Conservation (phyloP, 2,888 invertebrate species). For the Synanthedon vespiformis region DNA sequence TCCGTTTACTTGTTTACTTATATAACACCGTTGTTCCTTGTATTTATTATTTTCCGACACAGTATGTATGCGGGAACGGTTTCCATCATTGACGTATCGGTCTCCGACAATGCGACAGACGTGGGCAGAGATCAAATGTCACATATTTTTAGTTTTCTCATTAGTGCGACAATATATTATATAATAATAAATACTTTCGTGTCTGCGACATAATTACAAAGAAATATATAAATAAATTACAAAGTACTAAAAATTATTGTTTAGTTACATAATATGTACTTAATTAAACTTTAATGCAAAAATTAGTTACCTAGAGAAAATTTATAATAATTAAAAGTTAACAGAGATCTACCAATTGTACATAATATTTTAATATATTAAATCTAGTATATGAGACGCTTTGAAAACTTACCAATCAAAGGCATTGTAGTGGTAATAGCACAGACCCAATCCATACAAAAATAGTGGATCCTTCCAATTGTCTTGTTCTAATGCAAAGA, state of each 20-base stretch:
- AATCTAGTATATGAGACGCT: no score
- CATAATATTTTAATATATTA: no score
- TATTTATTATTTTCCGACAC: not conserved
- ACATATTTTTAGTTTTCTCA: not conserved
- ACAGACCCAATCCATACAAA: constrained; percentile 93
- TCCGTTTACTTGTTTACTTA: constrained; percentile 20
- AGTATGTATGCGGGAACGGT: not conserved
- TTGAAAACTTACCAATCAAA: constrained; percentile 89
- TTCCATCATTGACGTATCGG: not conserved
- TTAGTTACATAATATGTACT: no score
- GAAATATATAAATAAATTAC: no score
- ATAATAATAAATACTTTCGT: no score
- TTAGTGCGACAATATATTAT: not conserved
- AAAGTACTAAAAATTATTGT: no score
- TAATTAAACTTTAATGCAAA: no score
- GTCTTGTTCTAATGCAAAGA: constrained; percentile 80
- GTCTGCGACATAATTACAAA: no score
- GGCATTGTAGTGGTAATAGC: constrained; percentile 96
- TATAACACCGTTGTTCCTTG: constrained; percentile 2
- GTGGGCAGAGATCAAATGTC: not conserved
- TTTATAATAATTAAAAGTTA: no score
- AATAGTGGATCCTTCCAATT: constrained; percentile 93
- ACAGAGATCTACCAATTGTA: no score
- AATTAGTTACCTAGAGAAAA: no score
- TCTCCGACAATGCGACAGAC: not conserved